Percentiles rank a stretch among this genome's conserved stretches.
phyloP scores from a whole-genome alignment of 64 coral and sea anemone genomes.

The Pocillopora verrucosa region DNA sequence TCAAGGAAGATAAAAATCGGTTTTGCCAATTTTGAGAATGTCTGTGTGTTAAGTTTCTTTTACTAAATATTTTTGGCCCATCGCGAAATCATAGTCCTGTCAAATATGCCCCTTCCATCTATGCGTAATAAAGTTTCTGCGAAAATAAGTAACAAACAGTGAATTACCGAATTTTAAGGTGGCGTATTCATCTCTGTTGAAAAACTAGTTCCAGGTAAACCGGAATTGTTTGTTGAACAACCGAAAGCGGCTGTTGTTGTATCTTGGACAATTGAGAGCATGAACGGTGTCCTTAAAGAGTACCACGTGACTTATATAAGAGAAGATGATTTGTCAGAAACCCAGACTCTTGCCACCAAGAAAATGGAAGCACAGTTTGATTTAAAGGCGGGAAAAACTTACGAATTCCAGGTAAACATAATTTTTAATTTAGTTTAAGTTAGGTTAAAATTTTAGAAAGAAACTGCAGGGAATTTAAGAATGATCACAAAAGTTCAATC shows the following conservation, averaged over 20 bases:
- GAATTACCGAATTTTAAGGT: neutral
- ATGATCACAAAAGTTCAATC: no score
- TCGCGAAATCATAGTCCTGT: no score
- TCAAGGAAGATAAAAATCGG: no score
- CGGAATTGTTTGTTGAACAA: neutral
- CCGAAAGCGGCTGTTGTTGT: neutral
- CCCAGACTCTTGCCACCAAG: neutral
- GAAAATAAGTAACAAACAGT: neutral
- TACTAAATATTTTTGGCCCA: no score
- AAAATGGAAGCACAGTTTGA: neutral
- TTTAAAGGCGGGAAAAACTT: neutral
- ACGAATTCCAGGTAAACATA: neutral
- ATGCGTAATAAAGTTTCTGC: no score
- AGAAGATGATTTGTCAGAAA: neutral
- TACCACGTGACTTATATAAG: slow-evolving; percentile 34
- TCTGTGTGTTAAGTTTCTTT: no score
- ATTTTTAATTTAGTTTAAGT: neutral
- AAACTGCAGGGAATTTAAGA: no score
- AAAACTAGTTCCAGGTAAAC: slow-evolving; percentile 36
- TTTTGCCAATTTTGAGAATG: no score
- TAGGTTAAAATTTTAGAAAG: neutral
- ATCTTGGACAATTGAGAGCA: slow-evolving; percentile 1
- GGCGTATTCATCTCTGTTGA: no score
- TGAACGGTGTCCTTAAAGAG: slow-evolving; percentile 19
- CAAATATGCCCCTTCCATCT: no score